phyloP scores from a whole-genome alignment of 2,113 vertebrate species.

The Tringa solitaria region DNA sequence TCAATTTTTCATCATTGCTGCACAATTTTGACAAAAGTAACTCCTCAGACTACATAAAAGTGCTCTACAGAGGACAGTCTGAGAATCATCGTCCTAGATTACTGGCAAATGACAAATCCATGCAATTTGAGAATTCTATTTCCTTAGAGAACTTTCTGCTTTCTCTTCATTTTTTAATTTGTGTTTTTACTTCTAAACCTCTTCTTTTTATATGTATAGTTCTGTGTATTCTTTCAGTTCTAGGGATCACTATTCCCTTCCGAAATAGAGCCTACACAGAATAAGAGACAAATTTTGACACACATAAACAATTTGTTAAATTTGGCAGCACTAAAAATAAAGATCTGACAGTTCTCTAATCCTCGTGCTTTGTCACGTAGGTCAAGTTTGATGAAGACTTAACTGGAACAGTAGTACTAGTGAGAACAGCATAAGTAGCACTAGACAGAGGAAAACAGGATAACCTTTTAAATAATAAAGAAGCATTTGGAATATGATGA shows the following conservation, averaged over 20 bases:
- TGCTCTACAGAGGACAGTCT: not conserved
- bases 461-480: not conserved
- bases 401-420: not conserved
- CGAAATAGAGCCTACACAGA: not conserved
- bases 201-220: not conserved
- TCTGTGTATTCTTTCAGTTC: not conserved
- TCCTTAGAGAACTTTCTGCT: not conserved
- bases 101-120: not conserved
- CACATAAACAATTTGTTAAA: fast-evolving
- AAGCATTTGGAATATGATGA: fast-evolving
- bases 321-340: not conserved
- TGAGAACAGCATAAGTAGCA: not conserved
- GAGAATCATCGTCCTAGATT: not conserved
- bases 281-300: not conserved
- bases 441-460: not conserved
- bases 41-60: not conserved
- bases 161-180: not conserved
- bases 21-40: not conserved
- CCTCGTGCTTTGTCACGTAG: not conserved
- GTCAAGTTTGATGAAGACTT: not conserved
- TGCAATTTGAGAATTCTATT: not conserved
- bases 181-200: not conserved
- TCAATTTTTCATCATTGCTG: conserved; percentile 11
- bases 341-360: not conserved
- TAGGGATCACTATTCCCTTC: not conserved